These are phyloP conservation scores for Selenia dentaria DNA, from an alignment of 2,888 invertebrate genomes.

Conservation along the genomic window DNA sequence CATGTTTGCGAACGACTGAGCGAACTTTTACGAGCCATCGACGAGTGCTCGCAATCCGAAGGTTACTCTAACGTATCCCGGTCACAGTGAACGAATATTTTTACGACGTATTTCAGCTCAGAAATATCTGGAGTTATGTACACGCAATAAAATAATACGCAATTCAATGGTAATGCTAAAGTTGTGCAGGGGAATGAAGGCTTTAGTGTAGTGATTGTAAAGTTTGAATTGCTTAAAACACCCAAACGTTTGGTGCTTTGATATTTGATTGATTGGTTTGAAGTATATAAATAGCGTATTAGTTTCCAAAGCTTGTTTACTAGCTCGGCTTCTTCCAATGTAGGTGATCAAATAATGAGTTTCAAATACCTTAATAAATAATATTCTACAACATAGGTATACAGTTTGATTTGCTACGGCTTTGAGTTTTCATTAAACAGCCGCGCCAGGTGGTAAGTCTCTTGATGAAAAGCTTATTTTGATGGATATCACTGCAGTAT, in stretches of 20 bases:
- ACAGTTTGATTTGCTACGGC: too few species aligned
- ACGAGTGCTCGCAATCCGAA: conserved; percentile 17
- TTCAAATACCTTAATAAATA: too few species aligned
- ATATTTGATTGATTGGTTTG: not conserved
- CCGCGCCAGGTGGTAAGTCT: too few species aligned
- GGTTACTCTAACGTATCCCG: conserved; percentile 17
- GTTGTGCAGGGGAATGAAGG: not conserved
- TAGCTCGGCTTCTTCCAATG: too few species aligned
- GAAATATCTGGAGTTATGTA: conserved; percentile 23
- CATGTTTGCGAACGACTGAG: conserved; percentile 6
- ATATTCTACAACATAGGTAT: too few species aligned
- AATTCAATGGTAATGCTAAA: conserved; percentile 1
- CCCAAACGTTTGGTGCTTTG: not conserved
- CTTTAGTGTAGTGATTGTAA: conserved; percentile 2
- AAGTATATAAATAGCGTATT: not conserved
- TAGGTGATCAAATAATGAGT: too few species aligned
- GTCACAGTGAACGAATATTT: conserved; percentile 16
- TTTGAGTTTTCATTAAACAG: too few species aligned
- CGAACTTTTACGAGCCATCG: conserved; percentile 9
- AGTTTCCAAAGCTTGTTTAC: not conserved
- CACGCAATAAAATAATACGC: conserved; percentile 23
- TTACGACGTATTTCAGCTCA: conserved; percentile 28
- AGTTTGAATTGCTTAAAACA: not conserved
- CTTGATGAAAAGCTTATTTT: too few species aligned
- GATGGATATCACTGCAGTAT: too few species aligned